phyloP scores from a whole-genome alignment of 2,113 vertebrate species.

The Esox niger region DNA sequence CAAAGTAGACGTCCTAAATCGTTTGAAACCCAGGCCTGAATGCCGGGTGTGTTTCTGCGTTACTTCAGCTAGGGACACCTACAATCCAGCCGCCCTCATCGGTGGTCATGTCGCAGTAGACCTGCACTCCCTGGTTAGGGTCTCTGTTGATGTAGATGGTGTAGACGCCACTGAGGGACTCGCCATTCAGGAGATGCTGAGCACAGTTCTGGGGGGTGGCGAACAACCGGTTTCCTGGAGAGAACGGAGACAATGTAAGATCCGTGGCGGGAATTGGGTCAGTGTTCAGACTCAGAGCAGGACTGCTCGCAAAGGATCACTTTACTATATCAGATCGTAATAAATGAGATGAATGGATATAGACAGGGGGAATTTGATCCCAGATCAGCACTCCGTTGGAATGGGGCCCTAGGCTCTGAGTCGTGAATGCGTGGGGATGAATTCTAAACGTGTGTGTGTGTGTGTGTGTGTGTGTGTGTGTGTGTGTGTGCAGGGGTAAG shows the following conservation, averaged over 20 bases:
- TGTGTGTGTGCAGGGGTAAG: conserved; percentile 5
- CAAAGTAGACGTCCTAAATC: no score
- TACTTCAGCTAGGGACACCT: conserved; percentile 60
- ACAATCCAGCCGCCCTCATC: conserved; percentile 97
- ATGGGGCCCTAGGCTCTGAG: no score
- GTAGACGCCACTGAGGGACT: conserved; percentile 85
- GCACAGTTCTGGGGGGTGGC: conserved; percentile 93
- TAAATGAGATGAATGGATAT: no score
- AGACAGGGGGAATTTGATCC: no score
- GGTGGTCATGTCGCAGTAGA: conserved; percentile 95
- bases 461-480: conserved; percentile 6
- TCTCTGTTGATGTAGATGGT: conserved; percentile 92
- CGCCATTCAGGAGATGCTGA: conserved; percentile 93
- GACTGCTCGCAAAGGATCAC: no score
- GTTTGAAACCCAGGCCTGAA: no score
- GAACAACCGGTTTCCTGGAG: conserved; percentile 87
- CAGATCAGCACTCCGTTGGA: no score
- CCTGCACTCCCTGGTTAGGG: conserved; percentile 84
- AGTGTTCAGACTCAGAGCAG: no score
- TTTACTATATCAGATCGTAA: no score
- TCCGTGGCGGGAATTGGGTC: background rate
- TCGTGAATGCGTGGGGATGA: background rate
- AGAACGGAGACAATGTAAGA: background rate
- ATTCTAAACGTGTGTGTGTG: conserved; percentile 1
- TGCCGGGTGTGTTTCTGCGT: background rate